Conservation (phyloP, 2,113 vertebrate genomes). For the Oryzias javanicus region DNA sequence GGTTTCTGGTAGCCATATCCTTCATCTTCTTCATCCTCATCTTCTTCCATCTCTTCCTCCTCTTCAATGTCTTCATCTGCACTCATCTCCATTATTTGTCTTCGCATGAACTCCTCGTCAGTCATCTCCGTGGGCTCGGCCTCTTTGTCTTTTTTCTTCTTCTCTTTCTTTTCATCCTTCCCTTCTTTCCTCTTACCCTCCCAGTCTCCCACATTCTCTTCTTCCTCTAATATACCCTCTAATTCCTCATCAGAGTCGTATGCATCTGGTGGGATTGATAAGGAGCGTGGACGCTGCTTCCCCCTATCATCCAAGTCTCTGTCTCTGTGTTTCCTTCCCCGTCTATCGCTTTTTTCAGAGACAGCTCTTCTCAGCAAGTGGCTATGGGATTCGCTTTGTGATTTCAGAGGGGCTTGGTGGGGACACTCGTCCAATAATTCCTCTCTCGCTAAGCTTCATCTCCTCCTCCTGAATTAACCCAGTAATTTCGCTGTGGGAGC, state of each 20-base stretch:
- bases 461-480: constrained; percentile 92
- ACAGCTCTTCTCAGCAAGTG: constrained; percentile 82
- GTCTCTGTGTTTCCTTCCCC: constrained; percentile 66
- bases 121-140: constrained; percentile 74
- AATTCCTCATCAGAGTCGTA: constrained; percentile 94
- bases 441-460: constrained; percentile 88
- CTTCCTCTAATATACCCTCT: constrained; percentile 91
- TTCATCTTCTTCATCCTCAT: constrained; percentile 87
- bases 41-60: constrained; percentile 77
- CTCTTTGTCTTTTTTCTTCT: constrained; percentile 75
- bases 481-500: constrained; percentile 96
- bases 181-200: constrained; percentile 80
- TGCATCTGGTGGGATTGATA: constrained; percentile 92
- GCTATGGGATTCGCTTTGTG: constrained; percentile 87
- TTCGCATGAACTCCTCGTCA: constrained; percentile 95
- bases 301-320: constrained; percentile 78
- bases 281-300: constrained; percentile 86
- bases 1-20: constrained; percentile 76
- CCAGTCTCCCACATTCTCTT: constrained; percentile 87
- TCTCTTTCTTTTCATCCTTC: constrained; percentile 86
- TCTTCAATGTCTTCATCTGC: constrained; percentile 89
- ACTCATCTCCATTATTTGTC: constrained; percentile 97
- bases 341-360: constrained; percentile 65
- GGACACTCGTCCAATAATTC: constrained; percentile 77
- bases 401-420: constrained; percentile 91